Conservation (phyloP, 2,888 invertebrate genomes). For the Drosophila lutescens region DNA sequence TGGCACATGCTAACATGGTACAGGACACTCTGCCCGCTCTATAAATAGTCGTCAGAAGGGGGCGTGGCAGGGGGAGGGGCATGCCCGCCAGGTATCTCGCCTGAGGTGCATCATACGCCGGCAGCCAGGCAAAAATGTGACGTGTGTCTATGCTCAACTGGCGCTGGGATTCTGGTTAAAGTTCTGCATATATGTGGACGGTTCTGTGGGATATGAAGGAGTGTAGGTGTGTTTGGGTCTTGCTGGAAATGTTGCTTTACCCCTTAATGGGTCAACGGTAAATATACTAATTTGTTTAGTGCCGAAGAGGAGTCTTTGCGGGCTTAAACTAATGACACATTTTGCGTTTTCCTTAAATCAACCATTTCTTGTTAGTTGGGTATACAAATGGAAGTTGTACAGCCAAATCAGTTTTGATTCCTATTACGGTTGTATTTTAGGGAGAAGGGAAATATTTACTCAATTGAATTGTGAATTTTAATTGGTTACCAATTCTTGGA, state of each 20-base stretch:
- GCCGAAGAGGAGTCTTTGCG: slow-evolving; percentile 5
- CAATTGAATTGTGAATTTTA: background rate
- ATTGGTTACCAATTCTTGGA: background rate
- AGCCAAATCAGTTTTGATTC: background rate
- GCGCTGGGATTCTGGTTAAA: slow-evolving; percentile 27
- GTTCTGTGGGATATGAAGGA: background rate
- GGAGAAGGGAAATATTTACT: background rate
- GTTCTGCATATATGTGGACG: background rate
- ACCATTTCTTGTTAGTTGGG: background rate
- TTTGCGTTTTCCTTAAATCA: slow-evolving; percentile 9
- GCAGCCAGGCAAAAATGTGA: slow-evolving; percentile 34
- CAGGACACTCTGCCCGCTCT: slow-evolving; percentile 67
- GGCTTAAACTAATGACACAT: slow-evolving; percentile 7
- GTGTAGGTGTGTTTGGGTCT: background rate
- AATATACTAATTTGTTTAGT: slow-evolving; percentile 26
- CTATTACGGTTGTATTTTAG: background rate
- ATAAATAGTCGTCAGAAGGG: slow-evolving; percentile 62
- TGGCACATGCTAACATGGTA: slow-evolving; percentile 39
- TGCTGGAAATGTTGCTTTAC: slow-evolving; percentile 15
- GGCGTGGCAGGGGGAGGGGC: slow-evolving; percentile 1
- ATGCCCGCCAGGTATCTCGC: slow-evolving; percentile 21
- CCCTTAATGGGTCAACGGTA: slow-evolving; percentile 23
- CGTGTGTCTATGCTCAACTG: slow-evolving; percentile 42
- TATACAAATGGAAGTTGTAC: background rate
- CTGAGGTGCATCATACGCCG: slow-evolving; percentile 42